phyloP scores from a whole-genome alignment of 2,797 vertebrate genomes.

The Cygnus olor region DNA sequence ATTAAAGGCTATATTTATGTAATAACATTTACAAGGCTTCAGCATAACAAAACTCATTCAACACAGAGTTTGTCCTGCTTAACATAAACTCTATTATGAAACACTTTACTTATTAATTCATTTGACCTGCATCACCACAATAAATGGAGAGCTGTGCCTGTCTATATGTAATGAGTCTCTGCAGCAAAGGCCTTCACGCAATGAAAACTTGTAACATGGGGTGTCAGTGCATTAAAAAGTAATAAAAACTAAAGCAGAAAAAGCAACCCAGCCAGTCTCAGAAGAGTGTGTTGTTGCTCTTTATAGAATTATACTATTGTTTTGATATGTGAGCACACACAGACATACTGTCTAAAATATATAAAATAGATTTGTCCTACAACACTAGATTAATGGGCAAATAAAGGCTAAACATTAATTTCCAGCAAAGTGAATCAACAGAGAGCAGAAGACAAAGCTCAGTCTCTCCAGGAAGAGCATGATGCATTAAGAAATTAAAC shows the following conservation, averaged over 20 bases:
- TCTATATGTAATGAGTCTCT: not conserved
- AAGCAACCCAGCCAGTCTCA: not conserved
- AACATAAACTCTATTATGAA: not conserved
- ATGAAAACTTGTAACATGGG: not conserved
- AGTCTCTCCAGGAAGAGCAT: constrained; percentile 22
- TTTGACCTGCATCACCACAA: not conserved
- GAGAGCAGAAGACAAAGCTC: constrained; percentile 36
- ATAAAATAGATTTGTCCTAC: not conserved
- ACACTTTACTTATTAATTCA: not conserved
- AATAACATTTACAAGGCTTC: not conserved
- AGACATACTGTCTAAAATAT: not conserved
- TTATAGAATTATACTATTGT: not conserved
- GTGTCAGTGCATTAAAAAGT: not conserved
- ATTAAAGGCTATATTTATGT: not conserved
- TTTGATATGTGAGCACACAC: not conserved
- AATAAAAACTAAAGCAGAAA: not conserved
- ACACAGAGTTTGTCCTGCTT: not conserved
- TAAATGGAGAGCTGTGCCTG: not conserved
- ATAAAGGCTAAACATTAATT: constrained; percentile 26
- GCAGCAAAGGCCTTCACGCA: not conserved
- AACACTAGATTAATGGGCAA: not conserved
- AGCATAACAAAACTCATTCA: not conserved
- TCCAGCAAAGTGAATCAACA: constrained; percentile 19
- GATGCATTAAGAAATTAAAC: constrained; percentile 65
- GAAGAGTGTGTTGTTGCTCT: not conserved